Conservation (phyloP, 2,797 vertebrate genomes). For the Lacerta viridis region DNA sequence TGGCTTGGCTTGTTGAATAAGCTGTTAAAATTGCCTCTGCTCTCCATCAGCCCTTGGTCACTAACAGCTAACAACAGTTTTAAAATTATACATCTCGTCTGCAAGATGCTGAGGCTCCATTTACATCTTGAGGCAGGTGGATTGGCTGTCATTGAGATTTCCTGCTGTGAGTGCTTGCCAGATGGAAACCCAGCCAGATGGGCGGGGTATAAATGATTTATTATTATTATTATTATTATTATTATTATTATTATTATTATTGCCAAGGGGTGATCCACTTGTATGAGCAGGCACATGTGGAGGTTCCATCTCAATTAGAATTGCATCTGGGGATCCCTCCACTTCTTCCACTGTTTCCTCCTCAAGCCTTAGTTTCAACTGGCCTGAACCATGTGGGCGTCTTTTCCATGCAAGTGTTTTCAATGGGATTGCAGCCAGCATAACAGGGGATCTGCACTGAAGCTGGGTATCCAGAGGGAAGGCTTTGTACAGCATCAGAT, state of each 20-base stretch:
- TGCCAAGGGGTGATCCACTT: background rate
- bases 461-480: background rate
- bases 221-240: too few relatives aligned
- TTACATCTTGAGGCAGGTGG: background rate
- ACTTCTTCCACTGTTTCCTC: background rate
- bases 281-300: background rate
- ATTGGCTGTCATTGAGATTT: background rate
- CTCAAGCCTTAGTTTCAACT: background rate
- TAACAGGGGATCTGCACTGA: background rate
- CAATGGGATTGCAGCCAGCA: background rate
- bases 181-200: background rate
- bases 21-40: background rate
- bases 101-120: background rate
- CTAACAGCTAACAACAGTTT: background rate
- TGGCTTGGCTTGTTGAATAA: too few relatives aligned
- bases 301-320: too few relatives aligned
- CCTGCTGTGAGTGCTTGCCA: background rate
- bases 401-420: background rate
- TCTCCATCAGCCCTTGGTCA: background rate
- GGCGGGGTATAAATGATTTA: too few relatives aligned
- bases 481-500: background rate
- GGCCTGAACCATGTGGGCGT: background rate
- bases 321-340: too few relatives aligned
- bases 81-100: background rate
- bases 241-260: too few relatives aligned